A percentile compares a stretch with the other conserved stretches of the same genome.
Conservation (phyloP, 1,140 invertebrate species). For the Pentalonia nigronervosa region DNA sequence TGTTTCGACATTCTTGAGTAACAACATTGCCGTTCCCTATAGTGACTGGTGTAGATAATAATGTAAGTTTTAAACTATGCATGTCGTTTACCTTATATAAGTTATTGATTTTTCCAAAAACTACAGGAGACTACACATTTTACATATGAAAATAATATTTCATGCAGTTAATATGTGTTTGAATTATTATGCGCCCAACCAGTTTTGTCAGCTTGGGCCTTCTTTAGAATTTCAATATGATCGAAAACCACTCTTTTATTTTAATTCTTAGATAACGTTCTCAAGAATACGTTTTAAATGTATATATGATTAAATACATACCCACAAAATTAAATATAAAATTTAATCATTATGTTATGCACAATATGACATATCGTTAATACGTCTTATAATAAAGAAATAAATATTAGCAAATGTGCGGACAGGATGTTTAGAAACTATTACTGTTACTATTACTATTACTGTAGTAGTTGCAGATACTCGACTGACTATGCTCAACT, state of each 20-base stretch:
- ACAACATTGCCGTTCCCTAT: not conserved
- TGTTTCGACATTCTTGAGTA: constrained; percentile 10
- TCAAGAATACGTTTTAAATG: not conserved
- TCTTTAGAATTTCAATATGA: not conserved
- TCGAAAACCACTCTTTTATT: constrained; percentile 34
- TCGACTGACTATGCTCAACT: too few relatives aligned
- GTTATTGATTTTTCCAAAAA: not conserved
- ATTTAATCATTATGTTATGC: not conserved
- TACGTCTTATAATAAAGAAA: not conserved
- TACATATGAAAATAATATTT: not conserved
- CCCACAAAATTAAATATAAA: not conserved
- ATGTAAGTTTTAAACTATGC: not conserved
- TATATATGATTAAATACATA: not conserved
- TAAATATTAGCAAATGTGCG: not conserved
- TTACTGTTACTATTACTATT: too few relatives aligned
- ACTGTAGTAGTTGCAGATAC: not conserved
- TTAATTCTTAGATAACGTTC: not conserved
- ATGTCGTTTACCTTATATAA: not conserved
- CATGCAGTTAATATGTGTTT: not conserved
- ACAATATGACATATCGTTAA: not conserved
- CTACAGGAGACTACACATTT: not conserved
- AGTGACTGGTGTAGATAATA: not conserved
- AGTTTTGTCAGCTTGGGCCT: not conserved
- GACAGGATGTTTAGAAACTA: not conserved
- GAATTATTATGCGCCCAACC: constrained; percentile 7